Percentiles rank a stretch among this genome's conserved stretches.
phyloP scores from a whole-genome alignment of 2,113 vertebrate species.

The Epinephelus cyanopodus region DNA sequence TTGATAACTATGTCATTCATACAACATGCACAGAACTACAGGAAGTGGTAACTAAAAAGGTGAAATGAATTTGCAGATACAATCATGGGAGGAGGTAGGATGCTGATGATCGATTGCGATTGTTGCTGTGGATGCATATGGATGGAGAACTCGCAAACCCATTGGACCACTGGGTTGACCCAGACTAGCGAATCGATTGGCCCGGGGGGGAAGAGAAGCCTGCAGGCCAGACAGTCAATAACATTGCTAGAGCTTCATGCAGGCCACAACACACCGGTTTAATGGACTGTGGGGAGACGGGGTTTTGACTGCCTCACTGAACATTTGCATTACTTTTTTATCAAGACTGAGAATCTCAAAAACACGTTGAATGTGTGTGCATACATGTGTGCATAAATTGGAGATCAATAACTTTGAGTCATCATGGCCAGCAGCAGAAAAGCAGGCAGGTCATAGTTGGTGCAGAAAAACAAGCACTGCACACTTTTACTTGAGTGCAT shows the following conservation, averaged over 20 bases:
- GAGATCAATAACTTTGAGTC: slow-evolving; percentile 33
- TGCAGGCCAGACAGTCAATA: slow-evolving; percentile 71
- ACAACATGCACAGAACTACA: slow-evolving; percentile 61
- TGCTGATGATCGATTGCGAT: slow-evolving; percentile 42
- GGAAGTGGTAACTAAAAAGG: slow-evolving; percentile 53
- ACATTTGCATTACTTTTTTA: slow-evolving; percentile 41
- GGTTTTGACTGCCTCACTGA: slow-evolving; percentile 40
- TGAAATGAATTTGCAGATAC: slow-evolving; percentile 58
- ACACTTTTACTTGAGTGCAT: slow-evolving; percentile 1
- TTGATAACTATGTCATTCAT: slow-evolving; percentile 56
- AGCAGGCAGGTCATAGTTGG: neutral
- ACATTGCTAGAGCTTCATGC: slow-evolving; percentile 36
- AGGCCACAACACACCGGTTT: slow-evolving; percentile 58
- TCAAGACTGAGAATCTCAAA: slow-evolving; percentile 15
- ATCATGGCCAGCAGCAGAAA: slow-evolving; percentile 11
- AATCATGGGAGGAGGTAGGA: slow-evolving; percentile 46
- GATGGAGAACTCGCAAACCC: slow-evolving; percentile 48
- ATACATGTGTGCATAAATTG: slow-evolving; percentile 9
- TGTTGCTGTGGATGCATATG: slow-evolving; percentile 40
- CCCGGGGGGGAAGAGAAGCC: slow-evolving; percentile 51
- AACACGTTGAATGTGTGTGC: slow-evolving; percentile 18
- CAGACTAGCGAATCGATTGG: slow-evolving; percentile 71
- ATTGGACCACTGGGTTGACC: slow-evolving; percentile 58
- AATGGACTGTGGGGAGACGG: slow-evolving; percentile 61
- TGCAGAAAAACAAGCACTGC: slow-evolving; percentile 30